Base-by-base conservation (phyloP, 2,888 invertebrate species). In the Nemurella pictetii region DNA sequence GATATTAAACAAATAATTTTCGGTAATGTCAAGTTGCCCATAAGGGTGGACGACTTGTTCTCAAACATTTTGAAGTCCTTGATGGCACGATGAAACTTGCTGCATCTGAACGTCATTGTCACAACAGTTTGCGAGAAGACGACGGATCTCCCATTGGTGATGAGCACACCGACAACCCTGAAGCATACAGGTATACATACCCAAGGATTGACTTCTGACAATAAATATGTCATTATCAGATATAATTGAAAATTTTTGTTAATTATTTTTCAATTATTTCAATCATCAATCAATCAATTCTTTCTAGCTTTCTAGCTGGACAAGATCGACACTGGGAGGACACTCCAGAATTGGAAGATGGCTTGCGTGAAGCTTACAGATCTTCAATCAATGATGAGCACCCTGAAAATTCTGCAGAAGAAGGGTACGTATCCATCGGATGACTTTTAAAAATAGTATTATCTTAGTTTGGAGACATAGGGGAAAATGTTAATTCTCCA, bases 11-110 rank as follows among this genome's bases (percentile, higher is more conserved):
- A 80, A n/a, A 32, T 35, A 35, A 3, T 80, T 26, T 80, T 80
- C 32, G 26, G 36, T 25, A 25, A 80, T n/a, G 26, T 26, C 3
- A 25, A 80, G 26, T 35, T 80, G 27, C 80, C 80, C 26, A 20
- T 80, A 5, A 20, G 36, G 26, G 80, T 80, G 0, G 80, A 80
- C 35, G 36, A 80, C 0, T 80, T 35, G 36, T 80, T 26, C 27
- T 35, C 25, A 80, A 26, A 26, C 80, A 80, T 32, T n/a, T 80
- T 25, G 35, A 35, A 25, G 80, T 26, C 2, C 26, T 35, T n/a
- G 80, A 80, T 35, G 80, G 80, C 3, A 26, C 32, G 12, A 80
- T 80, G 80, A 80, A 80, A 80, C 80, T 80, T 20, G 32, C 80
- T 35, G 80, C 80, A 27, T 28, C 29, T 9, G 29, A 28, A 78